These are phyloP conservation scores for Sebastes variabilis DNA, from an alignment of 2,797 vertebrate genomes.

Conservation along the genomic window DNA sequence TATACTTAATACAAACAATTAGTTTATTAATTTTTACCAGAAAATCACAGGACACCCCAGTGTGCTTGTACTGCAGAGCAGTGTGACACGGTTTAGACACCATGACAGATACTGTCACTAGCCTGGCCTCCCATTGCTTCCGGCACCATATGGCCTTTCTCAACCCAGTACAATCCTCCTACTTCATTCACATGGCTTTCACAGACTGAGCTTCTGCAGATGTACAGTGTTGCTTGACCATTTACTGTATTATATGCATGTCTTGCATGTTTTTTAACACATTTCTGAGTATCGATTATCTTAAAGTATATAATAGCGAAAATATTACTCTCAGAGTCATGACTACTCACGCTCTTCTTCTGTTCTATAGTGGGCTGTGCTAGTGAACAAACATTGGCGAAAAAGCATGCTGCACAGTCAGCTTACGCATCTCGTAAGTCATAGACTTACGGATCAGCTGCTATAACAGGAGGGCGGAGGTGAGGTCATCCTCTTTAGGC, in stretches of 20 bases:
- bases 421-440: conserved; percentile 42
- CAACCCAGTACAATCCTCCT: conserved; percentile 27
- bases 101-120: conserved; percentile 50
- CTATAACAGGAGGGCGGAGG: conserved; percentile 34
- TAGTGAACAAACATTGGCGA: conserved; percentile 5
- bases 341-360: neutral
- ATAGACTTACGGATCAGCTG: conserved; percentile 52
- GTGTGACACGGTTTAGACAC: conserved; percentile 30
- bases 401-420: conserved; percentile 27
- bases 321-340: neutral
- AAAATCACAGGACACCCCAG: neutral
- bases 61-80: conserved; percentile 1
- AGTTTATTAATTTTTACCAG: neutral
- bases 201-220: conserved; percentile 2
- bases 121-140: conserved; percentile 45
- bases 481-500: conserved; percentile 71
- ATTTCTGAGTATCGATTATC: neutral
- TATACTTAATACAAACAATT: neutral
- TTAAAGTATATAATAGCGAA: neutral
- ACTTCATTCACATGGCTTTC: conserved; percentile 34
- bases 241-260: neutral
- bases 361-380: neutral
- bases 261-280: neutral
- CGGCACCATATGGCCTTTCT: conserved; percentile 53
- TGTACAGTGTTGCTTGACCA: neutral